Evolutionary conservation across 2,113 vertebrate genomes (phyloP), one percentile per base, ranked within the genome.

Genomic region (Vanacampus margaritifer): DNA sequence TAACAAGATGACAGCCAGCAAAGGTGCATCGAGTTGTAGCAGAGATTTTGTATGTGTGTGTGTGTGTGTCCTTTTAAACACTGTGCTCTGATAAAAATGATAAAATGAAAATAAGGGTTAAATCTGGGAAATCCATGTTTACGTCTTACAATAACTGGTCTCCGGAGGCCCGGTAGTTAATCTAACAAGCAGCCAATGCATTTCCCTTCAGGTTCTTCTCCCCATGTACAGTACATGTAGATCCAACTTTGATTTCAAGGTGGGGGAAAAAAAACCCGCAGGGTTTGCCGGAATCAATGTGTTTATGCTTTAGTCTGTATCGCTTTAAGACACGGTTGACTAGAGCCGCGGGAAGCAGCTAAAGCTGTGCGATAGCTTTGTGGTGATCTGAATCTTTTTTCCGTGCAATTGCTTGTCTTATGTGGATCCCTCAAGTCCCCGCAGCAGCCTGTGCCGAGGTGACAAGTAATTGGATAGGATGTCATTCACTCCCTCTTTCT

Each of bases 381-480:
- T 36, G 59, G 61, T 80, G 80, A 86, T 82, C 79, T 75, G 82
- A 85, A 80, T 84, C 76, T 79, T 85, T 81, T 51, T 74, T 75
- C 74, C 6, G 12, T 72, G 71, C 86, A 86, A 87, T 83, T 83
- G 80, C 81, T 79, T 80, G 88, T 84, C 83, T 88, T 79, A 50
- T 83, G 82, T 79, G 85, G 81, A 73, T 83, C 71, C 71, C 76
- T 84, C 65, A 67, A 74, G 72, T 76, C 74, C 62, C 73, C 21
- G 71, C 78, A 64, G 63, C 65, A 67, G 65, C 64, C 69, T 71
- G 60, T 69, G 72, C 63, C 54, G 78, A 80, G 82, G 78, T 85
- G 87, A 83, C 84, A 84, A 63, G 79, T 88, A 90, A 90, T 88
- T 90, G 87, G 81, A 79, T 82, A 63, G 82, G 84, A 86, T 86